Conservation (phyloP, 2,888 invertebrate species). For the Bugulina stolonifera region DNA sequence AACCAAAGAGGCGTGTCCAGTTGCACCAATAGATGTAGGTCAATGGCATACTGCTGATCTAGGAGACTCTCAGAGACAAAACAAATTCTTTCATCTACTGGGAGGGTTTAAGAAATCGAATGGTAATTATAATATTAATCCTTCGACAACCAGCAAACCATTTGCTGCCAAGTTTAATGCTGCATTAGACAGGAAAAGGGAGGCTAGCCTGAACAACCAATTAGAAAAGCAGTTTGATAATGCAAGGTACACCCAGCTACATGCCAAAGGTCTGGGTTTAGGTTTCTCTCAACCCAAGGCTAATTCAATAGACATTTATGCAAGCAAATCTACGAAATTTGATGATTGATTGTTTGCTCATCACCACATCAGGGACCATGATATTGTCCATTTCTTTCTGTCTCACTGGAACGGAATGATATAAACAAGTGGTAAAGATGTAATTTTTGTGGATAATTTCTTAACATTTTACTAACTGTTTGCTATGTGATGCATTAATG, state of each 20-base stretch:
- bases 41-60: conserved; percentile 14
- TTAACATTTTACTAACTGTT: too few species aligned
- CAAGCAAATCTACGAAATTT: not conserved
- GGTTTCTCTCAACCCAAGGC: conserved; percentile 13
- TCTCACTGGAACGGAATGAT: too few species aligned
- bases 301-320: conserved; percentile 4
- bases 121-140: not conserved
- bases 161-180: not conserved
- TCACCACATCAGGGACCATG: too few species aligned
- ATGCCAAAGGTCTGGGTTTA: conserved; percentile 7
- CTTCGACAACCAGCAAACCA: not conserved
- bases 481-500: too few species aligned
- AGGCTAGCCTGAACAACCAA: not conserved
- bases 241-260: not conserved
- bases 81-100: conserved; percentile 2
- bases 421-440: too few species aligned
- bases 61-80: conserved; percentile 14
- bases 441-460: too few species aligned
- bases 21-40: not conserved
- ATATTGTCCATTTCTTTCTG: too few species aligned
- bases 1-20: not conserved
- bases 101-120: not conserved
- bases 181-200: not conserved
- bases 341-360: too few species aligned
- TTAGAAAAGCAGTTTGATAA: conserved; percentile 15